phyloP scores from a whole-genome alignment of 2,797 vertebrate genomes.

The Oreonectes daqikongensis region DNA sequence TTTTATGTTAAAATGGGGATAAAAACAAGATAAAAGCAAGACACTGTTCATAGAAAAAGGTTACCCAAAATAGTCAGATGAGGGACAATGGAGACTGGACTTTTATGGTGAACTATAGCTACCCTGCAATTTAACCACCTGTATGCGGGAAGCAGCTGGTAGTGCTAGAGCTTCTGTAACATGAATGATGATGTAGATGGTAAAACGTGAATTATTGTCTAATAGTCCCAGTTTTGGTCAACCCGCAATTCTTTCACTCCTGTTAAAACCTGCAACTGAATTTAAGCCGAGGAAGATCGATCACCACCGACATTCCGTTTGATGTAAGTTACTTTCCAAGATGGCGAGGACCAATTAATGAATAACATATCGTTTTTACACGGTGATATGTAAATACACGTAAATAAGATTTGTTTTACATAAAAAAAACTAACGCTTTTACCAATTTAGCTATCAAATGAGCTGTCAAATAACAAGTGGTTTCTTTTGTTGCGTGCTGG shows the following conservation, averaged over 20 bases:
- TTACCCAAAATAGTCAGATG: neutral
- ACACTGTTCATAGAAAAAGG: slow-evolving; percentile 6
- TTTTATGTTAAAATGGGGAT: neutral
- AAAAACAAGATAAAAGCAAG: neutral
- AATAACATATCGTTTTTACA: neutral
- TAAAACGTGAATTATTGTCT: neutral
- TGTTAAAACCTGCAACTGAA: too few species aligned
- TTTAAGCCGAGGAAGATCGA: too few species aligned
- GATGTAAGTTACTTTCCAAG: neutral
- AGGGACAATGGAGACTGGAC: neutral
- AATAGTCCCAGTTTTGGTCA: too few species aligned
- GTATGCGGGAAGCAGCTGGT: slow-evolving; percentile 38
- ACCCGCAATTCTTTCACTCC: too few species aligned
- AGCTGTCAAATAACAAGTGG: too few species aligned
- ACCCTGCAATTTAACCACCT: slow-evolving; percentile 31
- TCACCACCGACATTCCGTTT: too few species aligned
- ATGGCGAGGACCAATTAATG: neutral
- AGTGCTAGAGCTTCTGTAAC: neutral
- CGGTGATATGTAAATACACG: neutral
- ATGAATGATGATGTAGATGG: neutral
- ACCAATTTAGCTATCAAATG: too few species aligned
- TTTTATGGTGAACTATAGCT: slow-evolving; percentile 6
- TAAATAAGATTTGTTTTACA: too few species aligned
- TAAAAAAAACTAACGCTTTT: too few species aligned
- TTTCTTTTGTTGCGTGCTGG: too few species aligned